Conservation (phyloP, 2,888 invertebrate species). For the Drosophila pseudotakahashii region DNA sequence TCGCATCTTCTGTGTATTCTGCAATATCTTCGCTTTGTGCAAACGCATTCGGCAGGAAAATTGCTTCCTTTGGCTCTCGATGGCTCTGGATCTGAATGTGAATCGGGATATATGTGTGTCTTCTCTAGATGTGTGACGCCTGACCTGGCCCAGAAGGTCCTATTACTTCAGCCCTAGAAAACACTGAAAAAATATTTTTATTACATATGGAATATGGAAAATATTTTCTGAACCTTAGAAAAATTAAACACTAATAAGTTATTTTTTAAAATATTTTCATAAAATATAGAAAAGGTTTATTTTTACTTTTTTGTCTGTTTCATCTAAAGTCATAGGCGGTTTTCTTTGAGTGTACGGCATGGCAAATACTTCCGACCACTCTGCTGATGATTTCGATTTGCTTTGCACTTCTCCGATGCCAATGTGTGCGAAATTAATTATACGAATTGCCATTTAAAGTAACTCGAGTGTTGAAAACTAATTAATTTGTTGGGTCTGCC, state of each 20-base stretch:
- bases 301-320: too few species aligned
- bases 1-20: constrained; percentile 3
- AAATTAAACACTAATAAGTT: too few species aligned
- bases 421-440: constrained; percentile 43
- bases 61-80: constrained; percentile 57
- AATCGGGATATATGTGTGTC: constrained; percentile 14
- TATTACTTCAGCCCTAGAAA: constrained; percentile 17
- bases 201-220: too few species aligned
- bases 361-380: constrained; percentile 25
- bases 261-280: too few species aligned
- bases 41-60: constrained; percentile 65
- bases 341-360: too few species aligned
- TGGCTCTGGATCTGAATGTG: not conserved
- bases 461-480: constrained; percentile 60
- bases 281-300: too few species aligned
- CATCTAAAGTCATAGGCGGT: too few species aligned
- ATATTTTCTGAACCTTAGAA: too few species aligned
- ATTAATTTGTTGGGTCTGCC: constrained; percentile 54
- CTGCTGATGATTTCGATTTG: constrained; percentile 42
- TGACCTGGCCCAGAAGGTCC: constrained; percentile 25
- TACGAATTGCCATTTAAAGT: constrained; percentile 49
- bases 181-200: not conserved
- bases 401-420: constrained; percentile 28
- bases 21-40: constrained; percentile 46
- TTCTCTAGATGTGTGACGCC: constrained; percentile 37